Conservation (phyloP, 2,888 invertebrate species). For the Brachycybe producta region DNA sequence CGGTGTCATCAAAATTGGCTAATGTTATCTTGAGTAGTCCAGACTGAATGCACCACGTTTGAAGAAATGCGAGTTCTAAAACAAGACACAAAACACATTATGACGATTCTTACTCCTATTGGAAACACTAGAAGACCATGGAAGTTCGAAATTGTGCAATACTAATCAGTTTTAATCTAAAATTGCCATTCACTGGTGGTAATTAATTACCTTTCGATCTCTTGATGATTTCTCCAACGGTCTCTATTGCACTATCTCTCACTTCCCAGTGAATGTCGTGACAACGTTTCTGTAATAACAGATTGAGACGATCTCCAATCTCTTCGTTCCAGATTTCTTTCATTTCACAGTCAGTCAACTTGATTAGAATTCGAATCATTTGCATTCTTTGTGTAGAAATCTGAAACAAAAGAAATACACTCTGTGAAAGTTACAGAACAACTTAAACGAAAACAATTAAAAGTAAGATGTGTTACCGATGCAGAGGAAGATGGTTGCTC, state of each 20-base stretch:
- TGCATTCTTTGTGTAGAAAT: too few species aligned
- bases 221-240: slow-evolving; percentile 38
- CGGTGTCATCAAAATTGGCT: slow-evolving; percentile 51
- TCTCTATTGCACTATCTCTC: slow-evolving; percentile 59
- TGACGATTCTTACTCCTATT: too few species aligned
- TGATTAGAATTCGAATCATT: too few species aligned
- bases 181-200: too few species aligned
- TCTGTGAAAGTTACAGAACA: too few species aligned
- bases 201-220: slow-evolving; percentile 1
- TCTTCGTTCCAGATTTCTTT: too few species aligned
- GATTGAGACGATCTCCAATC: not conserved
- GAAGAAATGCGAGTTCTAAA: slow-evolving; percentile 64
- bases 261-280: slow-evolving; percentile 57
- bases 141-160: not conserved
- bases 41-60: slow-evolving; percentile 51
- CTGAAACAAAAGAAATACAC: too few species aligned
- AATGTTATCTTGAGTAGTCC: slow-evolving; percentile 51
- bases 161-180: not conserved
- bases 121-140: slow-evolving; percentile 11
- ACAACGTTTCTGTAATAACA: not conserved
- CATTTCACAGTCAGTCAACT: too few species aligned
- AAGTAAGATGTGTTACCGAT: too few species aligned
- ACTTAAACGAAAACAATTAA: too few species aligned
- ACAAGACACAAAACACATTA: too few species aligned
- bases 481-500: too few species aligned